Percentiles rank a stretch among this genome's conserved stretches.
Conservation (phyloP, 2,113 vertebrate species). For the Grammomys surdaster region DNA sequence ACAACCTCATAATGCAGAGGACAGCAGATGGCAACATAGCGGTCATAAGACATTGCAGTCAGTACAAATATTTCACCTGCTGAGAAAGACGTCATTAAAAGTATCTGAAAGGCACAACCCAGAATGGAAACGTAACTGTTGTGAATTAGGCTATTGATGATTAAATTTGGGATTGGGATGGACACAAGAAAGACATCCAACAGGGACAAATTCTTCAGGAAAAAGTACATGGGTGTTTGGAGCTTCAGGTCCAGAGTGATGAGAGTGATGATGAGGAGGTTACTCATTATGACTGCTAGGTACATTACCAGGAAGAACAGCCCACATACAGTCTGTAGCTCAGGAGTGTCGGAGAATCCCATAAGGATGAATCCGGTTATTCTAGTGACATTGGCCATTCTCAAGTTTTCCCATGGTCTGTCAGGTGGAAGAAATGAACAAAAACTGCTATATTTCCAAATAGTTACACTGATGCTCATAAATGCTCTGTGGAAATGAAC, state of each 20-base stretch:
- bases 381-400: constrained; percentile 31
- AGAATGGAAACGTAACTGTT: constrained; percentile 26
- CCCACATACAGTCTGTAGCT: constrained; percentile 10
- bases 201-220: constrained; percentile 56
- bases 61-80: constrained; percentile 62
- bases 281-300: constrained; percentile 44
- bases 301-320: constrained; percentile 54
- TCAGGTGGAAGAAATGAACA: not conserved
- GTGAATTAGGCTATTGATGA: constrained; percentile 32
- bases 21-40: not conserved
- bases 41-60: constrained; percentile 23
- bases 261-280: constrained; percentile 50
- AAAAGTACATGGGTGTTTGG: constrained; percentile 59
- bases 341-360: not conserved
- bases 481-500: not conserved
- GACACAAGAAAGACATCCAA: constrained; percentile 69
- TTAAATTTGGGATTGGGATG: constrained; percentile 60
- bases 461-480: not conserved
- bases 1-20: not conserved
- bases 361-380: constrained; percentile 41
- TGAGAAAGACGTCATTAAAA: constrained; percentile 57
- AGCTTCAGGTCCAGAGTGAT: constrained; percentile 24
- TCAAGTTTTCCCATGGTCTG: not conserved
- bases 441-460: not conserved
- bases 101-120: constrained; percentile 54